These are phyloP conservation scores for Cremastinae sp. DNA, from an alignment of 2,888 invertebrate genomes.

Conservation along the genomic window DNA sequence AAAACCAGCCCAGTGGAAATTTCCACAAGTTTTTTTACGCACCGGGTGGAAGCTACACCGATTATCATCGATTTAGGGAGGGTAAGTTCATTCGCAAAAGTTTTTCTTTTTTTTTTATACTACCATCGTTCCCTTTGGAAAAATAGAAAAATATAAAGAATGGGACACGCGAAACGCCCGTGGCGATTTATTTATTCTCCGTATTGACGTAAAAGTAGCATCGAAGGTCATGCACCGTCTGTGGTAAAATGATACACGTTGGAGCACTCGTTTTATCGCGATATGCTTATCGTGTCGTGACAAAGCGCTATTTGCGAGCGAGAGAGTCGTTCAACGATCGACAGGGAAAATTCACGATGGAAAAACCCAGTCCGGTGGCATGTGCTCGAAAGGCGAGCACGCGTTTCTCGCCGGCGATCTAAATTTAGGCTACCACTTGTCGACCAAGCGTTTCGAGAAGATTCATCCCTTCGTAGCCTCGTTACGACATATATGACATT, in stretches of 20 bases:
- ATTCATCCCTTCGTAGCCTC: conserved; percentile 10
- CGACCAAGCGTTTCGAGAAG: conserved; percentile 26
- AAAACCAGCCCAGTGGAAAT: conserved; percentile 9
- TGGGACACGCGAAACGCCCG: background rate
- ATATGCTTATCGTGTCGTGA: conserved; percentile 31
- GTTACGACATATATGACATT: conserved; percentile 1
- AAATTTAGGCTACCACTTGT: conserved; percentile 28
- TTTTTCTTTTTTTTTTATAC: too few relatives aligned
- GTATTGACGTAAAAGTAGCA: background rate
- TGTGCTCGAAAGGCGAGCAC: background rate
- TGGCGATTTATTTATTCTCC: background rate
- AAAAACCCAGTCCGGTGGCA: conserved; percentile 12
- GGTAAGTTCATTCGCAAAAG: conserved; percentile 65
- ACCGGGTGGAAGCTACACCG: conserved; percentile 66
- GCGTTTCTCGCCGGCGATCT: conserved; percentile 26
- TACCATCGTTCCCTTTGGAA: too few relatives aligned
- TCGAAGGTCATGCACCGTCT: background rate
- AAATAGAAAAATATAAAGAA: background rate
- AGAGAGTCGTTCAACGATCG: conserved; percentile 24
- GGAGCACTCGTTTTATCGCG: conserved; percentile 6
- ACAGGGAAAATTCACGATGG: background rate
- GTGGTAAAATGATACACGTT: conserved; percentile 5
- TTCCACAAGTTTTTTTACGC: conserved; percentile 40
- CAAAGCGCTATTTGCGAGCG: conserved; percentile 12
- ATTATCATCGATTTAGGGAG: conserved; percentile 68